Evolutionary conservation across 2,113 vertebrate species (phyloP), one percentile per base, ranked within the genome.

Genomic region (Ptychochromis oligacanthus): DNA sequence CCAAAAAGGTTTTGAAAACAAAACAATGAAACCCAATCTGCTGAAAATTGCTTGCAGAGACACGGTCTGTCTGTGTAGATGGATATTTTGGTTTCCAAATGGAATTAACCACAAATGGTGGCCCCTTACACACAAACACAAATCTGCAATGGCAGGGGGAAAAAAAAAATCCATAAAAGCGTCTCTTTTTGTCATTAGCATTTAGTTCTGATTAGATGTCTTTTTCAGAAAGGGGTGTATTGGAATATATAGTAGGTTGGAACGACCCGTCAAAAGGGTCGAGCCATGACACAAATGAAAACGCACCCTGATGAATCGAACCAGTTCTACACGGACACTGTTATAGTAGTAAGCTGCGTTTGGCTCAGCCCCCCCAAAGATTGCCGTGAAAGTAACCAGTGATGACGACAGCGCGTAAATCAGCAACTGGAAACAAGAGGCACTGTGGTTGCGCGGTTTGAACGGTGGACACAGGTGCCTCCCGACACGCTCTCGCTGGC

Each of bases 401-500:
- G 89, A 85, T 93, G 91, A 94, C 92, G 93, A 88, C 79, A 93
- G 87, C 89, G 87, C 92, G 90, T 89, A 93, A 75, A 90, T 80
- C 82, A 43, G 76, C 86, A 78, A 77, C 92, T 93, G 89, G 90
- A 87, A 28, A 75, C 81, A 2, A 70, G 83, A 85, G 78, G 77
- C 78, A 83, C 67, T 54, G 81, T 13, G 81, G 86, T 72, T 75
- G 77, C 89, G 88, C 85, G 74, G 75, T 88, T 79, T 86, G 89
- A 80, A 70, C 87, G 80, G 76, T 31, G 84, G 74, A 34, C 61
- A 67, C 57, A 52, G 79, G 81, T 65, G 75, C 67, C 54, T 84
- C 70, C 9, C 67, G 83, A 75, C 59, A 76, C 75, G 7, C 43
- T 31, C 26, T 52, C 78, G 38, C 20, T 31, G 38, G 64, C 75